Evolutionary conservation across 2,888 invertebrate genomes (phyloP).

Genomic region (Drosophila stalkeri): DNA sequence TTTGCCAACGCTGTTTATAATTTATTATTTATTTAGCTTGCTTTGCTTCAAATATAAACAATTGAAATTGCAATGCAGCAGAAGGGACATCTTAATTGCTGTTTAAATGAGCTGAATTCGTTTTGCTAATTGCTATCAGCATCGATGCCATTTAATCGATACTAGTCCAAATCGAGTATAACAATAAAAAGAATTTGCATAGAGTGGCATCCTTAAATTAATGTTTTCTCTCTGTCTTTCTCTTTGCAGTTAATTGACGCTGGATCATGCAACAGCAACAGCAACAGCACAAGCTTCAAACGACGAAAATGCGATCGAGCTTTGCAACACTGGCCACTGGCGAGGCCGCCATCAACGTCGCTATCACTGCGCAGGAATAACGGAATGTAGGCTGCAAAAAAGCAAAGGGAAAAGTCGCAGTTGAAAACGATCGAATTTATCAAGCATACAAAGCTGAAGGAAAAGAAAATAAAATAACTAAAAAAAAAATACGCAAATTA

Average conservation of each 20-base stretch:
- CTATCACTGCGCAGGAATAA: conserved; percentile 47
- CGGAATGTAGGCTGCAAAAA: conserved; percentile 35
- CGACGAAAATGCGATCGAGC: conserved; percentile 28
- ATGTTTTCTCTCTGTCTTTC: conserved; percentile 16
- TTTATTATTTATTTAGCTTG: conserved; percentile 64
- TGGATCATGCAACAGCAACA: conserved; percentile 25
- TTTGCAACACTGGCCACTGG: conserved; percentile 51
- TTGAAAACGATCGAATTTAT: conserved; percentile 55
- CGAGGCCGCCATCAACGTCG: conserved; percentile 16
- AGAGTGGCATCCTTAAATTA: conserved; percentile 29
- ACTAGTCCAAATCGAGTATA: background rate
- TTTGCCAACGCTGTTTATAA: conserved; percentile 43
- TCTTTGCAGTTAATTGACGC: conserved; percentile 16
- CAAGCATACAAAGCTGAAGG: conserved; percentile 19
- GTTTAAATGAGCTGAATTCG: background rate
- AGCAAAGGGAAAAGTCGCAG: conserved; percentile 11
- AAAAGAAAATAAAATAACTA: conserved; percentile 4
- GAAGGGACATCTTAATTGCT: background rate
- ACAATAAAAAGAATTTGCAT: conserved; percentile 2
- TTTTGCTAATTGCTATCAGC: background rate
- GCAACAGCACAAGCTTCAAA: conserved; percentile 3
- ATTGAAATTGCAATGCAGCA: conserved; percentile 11
- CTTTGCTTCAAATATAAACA: conserved; percentile 26
- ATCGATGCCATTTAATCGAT: conserved; percentile 10
- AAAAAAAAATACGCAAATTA: conserved; percentile 38